These are phyloP conservation scores for Willowsia nigromaculata DNA, from an alignment of 2,888 invertebrate species.

Conservation along the genomic window DNA sequence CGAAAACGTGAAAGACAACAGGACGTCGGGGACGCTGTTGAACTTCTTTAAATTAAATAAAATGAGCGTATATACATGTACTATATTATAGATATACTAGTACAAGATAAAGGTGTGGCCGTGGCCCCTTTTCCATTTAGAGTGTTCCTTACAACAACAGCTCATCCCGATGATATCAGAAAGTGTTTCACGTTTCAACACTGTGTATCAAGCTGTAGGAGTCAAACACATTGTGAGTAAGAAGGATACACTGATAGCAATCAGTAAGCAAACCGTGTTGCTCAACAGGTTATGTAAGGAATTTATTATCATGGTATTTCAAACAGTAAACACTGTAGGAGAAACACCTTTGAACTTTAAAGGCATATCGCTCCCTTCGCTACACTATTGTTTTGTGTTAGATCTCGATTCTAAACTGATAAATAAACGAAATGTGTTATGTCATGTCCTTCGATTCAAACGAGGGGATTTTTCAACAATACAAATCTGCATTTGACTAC, in stretches of 20 bases:
- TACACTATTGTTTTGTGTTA: too few species aligned
- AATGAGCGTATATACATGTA: too few species aligned
- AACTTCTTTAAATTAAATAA: not conserved
- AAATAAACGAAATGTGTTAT: too few species aligned
- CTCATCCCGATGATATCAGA: not conserved
- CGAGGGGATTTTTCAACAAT: too few species aligned
- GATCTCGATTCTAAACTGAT: too few species aligned
- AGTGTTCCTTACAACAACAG: not conserved
- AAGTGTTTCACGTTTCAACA: not conserved
- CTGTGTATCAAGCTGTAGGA: not conserved
- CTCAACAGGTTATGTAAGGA: conserved; percentile 9
- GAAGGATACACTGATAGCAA: too few species aligned
- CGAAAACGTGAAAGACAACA: not conserved
- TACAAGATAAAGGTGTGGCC: not conserved
- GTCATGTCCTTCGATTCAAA: too few species aligned
- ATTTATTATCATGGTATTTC: not conserved
- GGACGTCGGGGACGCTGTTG: not conserved
- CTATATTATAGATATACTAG: too few species aligned
- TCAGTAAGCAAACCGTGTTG: not conserved
- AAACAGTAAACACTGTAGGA: not conserved
- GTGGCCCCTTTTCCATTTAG: not conserved
- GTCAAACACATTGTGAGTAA: not conserved
- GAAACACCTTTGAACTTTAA: not conserved
- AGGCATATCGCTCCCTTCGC: not conserved
- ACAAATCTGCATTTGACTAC: too few species aligned